Evolutionary conservation across 2,888 invertebrate genomes (phyloP).

Genomic region (Drosophila quinaria): DNA sequence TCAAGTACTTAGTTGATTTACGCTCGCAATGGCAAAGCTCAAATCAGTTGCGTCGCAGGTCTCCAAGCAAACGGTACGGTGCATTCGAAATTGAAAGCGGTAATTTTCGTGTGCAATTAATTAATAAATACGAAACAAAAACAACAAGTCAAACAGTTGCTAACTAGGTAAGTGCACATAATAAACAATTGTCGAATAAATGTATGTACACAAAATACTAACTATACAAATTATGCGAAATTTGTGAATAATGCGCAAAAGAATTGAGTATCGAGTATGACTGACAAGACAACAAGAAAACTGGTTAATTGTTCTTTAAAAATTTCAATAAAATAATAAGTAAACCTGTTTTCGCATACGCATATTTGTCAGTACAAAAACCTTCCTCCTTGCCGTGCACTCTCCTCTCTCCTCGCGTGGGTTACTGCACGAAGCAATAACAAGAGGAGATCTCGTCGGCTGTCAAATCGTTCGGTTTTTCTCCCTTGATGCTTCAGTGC

Average conservation of each 20-base stretch:
- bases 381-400: constrained; percentile 23
- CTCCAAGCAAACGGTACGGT: constrained; percentile 60
- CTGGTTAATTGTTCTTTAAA: constrained; percentile 18
- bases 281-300: constrained; percentile 7
- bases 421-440: too few species aligned
- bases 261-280: constrained; percentile 5
- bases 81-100: constrained; percentile 41
- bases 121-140: constrained; percentile 43
- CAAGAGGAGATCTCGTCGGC: too few species aligned
- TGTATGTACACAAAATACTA: constrained; percentile 6
- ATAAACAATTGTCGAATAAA: constrained; percentile 15
- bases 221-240: neutral
- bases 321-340: constrained; percentile 27
- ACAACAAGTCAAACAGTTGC: constrained; percentile 49
- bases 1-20: constrained; percentile 57
- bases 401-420: constrained; percentile 53
- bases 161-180: constrained; percentile 66
- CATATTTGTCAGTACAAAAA: constrained; percentile 12
- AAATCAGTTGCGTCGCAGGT: constrained; percentile 71
- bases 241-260: constrained; percentile 30
- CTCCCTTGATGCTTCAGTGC: too few species aligned
- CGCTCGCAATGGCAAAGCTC: constrained; percentile 46
- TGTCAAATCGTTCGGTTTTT: too few species aligned
- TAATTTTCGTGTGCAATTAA: constrained; percentile 38
- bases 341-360: constrained; percentile 45